Base-by-base conservation (phyloP, 2,888 invertebrate species). In the Amiota communis region DNA sequence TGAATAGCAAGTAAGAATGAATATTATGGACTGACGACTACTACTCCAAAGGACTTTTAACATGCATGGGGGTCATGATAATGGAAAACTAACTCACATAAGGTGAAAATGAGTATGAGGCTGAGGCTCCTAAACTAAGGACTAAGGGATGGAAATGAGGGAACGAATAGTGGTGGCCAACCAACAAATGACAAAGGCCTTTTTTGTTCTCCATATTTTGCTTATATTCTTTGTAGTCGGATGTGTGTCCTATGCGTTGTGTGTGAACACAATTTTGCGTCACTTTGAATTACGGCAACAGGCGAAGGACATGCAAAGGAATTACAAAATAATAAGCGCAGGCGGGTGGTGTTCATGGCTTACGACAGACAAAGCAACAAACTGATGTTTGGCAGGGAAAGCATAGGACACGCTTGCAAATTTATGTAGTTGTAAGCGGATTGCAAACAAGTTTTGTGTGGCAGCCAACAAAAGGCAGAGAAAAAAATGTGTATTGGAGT, bases 231-330 rank as follows among this genome's bases (percentile, higher is more conserved):
- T 74, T 77, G 9, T 71, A 73, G 15, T 11, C 36, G 36, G 36
- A 36, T 36, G 51, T 53, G 49, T n/a, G 51, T 48, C 61, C 51
- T 49, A 51, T 71, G 47, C 36, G 63, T 79, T 36, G 78, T 85
- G 81, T 79, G 81, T 83, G 81, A 81, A 84, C 80, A 83, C 80
- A 87, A 87, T 86, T 87, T 87, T 85, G 81, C 82, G 85, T 83
- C 88, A 86, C 80, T 86, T 86, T 86, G 85, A 86, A 85, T 87
- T 83, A 84, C 76, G 79, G 77, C 79, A 69, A 77, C 77, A 76
- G 79, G 74, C 53, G 70, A 72, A 72, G 71, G 59, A 68, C 61
- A 75, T 71, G 70, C 75, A 71, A 68, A 72, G 67, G 65, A 48
- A 71, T 71, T 71, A 61, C 61, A 71, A 72, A 75, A 74, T 76